Evolutionary conservation across 2,888 invertebrate genomes (phyloP), one percentile per base, ranked within the genome.

Genomic region (Brenthis daphne): DNA sequence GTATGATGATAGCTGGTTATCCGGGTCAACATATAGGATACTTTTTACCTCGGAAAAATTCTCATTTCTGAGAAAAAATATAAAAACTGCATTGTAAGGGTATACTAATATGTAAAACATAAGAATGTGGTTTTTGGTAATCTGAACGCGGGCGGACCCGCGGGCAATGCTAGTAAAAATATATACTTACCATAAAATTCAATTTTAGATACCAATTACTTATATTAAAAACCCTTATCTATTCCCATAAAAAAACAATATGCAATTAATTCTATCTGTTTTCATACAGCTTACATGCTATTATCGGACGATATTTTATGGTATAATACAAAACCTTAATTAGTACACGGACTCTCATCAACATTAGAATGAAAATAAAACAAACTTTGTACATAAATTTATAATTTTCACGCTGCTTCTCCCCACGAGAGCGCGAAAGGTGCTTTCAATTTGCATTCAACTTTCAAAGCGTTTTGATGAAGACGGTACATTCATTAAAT

Each of bases 381-480:
- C 73, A 76, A 76, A 76, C 74, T 76, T 76, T 73, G 48, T 67
- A 71, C 74, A 76, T 76, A 76, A 76, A 76, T 76, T 75, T 73
- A 75, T 75, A 75, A 76, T 76, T 75, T 74, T 69, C 72, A 50
- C 71, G 71, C 70, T 67, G 72, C 70, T 74, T 48, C 69, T 69
- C 53, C 76, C 75, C 75, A 60, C 57, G 76, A 71, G 75, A 72
- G 64, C 66, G 69, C 63, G 71, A 71, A 66, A 69, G 64, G 71
- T 73, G 61, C 69, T 71, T 75, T 74, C 72, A 74, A 72, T 72
- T 74, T 71, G 71, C 73, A 75, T 74, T 74, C 67, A 70, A 71
- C 69, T 70, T 70, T 65, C 67, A 65, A 71, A 68, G 58, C 67
- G 65, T 69, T 73, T 68, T 72, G 68, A 71, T 71, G 68, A 71